A percentile compares a stretch with the other conserved stretches of the same genome.
These are phyloP conservation scores for Glyptemys insculpta DNA, from an alignment of 2,797 vertebrate species.

Conservation along the genomic window DNA sequence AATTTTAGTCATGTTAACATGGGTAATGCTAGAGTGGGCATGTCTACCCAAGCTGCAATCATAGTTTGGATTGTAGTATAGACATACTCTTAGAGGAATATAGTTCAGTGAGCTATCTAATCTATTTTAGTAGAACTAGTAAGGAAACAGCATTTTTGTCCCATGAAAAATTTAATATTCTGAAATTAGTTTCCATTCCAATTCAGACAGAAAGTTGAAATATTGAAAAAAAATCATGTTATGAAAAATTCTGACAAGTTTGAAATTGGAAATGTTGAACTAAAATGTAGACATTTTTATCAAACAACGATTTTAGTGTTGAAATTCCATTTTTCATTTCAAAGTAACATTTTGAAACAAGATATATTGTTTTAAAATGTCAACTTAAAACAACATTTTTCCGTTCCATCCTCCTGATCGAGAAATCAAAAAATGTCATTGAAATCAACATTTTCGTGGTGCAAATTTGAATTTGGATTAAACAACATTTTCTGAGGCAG, in stretches of 20 bases:
- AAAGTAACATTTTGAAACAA: not conserved
- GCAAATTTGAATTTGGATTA: not conserved
- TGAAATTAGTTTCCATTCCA: not conserved
- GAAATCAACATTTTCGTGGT: not conserved
- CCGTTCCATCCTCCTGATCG: not conserved
- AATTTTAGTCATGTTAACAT: not conserved
- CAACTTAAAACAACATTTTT: not conserved
- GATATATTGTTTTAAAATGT: not conserved
- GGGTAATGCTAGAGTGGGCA: not conserved
- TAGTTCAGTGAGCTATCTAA: not conserved
- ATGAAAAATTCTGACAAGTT: not conserved
- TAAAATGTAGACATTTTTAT: not conserved
- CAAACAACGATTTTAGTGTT: not conserved
- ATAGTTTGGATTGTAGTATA: not conserved
- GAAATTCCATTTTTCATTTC: not conserved
- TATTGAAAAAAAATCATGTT: not conserved
- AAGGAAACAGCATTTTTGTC: not conserved
- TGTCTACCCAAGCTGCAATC: not conserved
- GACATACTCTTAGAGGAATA: not conserved
- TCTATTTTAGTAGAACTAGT: not conserved
- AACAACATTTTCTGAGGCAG: not conserved
- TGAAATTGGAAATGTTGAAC: not conserved
- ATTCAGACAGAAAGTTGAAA: not conserved
- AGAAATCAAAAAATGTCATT: not conserved
- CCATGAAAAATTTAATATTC: not conserved